phyloP scores from a whole-genome alignment of 1,140 invertebrate genomes.

The Platyscapa corneri region DNA sequence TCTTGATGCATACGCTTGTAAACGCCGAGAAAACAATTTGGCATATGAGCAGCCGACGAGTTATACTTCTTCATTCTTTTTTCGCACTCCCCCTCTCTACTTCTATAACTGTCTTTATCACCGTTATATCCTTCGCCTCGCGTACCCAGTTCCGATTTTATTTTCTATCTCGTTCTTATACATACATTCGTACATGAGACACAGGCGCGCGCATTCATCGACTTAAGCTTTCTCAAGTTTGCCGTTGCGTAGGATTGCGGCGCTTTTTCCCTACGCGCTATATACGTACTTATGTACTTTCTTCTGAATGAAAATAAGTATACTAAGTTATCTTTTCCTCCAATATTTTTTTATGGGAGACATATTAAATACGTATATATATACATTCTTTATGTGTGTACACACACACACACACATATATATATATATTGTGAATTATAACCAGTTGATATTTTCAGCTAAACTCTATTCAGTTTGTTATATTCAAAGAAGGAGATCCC shows the following conservation, averaged over 20 bases:
- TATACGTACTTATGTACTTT: not conserved
- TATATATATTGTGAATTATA: too few relatives aligned
- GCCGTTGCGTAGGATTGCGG: conserved; percentile 45
- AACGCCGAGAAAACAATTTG: not conserved
- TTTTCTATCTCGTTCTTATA: conserved; percentile 1
- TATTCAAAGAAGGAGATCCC: too few relatives aligned
- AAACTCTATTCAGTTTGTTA: too few relatives aligned
- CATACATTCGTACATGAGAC: too few relatives aligned
- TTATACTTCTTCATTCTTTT: conserved; percentile 8
- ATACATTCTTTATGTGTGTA: too few relatives aligned
- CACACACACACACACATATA: too few relatives aligned
- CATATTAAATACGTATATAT: too few relatives aligned
- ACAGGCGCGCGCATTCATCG: not conserved
- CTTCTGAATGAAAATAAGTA: not conserved
- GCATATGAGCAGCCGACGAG: not conserved
- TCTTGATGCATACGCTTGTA: not conserved
- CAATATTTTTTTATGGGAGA: too few relatives aligned
- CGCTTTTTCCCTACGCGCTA: not conserved
- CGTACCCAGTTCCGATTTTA: conserved; percentile 24
- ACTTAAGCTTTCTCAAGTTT: conserved; percentile 32
- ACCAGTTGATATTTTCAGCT: too few relatives aligned
- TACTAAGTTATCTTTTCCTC: not conserved
- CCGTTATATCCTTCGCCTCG: conserved; percentile 34
- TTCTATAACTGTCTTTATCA: conserved; percentile 46
- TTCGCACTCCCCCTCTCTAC: not conserved